Evolutionary conservation across 2,888 invertebrate genomes (phyloP).

Genomic region (Tipula unca): DNA sequence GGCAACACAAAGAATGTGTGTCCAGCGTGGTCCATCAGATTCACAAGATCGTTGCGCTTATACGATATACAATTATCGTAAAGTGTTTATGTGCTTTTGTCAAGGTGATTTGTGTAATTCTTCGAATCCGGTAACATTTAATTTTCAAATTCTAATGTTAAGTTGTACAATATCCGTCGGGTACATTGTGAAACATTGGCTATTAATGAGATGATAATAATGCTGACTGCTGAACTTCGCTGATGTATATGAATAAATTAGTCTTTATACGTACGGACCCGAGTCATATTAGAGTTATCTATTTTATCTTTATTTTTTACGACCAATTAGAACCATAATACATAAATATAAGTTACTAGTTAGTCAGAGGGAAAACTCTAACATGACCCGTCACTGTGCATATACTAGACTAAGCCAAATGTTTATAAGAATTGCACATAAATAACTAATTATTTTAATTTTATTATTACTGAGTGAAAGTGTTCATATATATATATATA

Average conservation of each 20-base stretch:
- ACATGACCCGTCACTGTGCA: no score
- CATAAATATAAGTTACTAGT: no score
- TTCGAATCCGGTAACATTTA: slow-evolving; percentile 17
- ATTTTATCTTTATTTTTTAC: no score
- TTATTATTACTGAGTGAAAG: neutral
- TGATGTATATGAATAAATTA: neutral
- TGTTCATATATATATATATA: neutral
- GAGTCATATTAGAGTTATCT: no score
- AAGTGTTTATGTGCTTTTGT: slow-evolving; percentile 87
- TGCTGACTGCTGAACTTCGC: neutral
- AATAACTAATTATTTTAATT: neutral
- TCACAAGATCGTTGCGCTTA: slow-evolving; percentile 83
- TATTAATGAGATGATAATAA: neutral
- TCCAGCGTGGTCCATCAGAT: slow-evolving; percentile 80
- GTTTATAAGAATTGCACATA: neutral
- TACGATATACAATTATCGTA: slow-evolving; percentile 70
- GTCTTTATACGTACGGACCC: no score
- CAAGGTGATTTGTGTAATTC: slow-evolving; percentile 79
- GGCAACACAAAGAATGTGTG: slow-evolving; percentile 79
- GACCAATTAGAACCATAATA: no score
- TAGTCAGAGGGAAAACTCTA: no score
- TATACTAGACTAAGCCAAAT: no score
- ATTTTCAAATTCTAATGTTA: neutral
- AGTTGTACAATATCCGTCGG: neutral
- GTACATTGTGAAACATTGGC: neutral